Conservation (phyloP, 2,888 invertebrate species). For the Cataglyphis livida region DNA sequence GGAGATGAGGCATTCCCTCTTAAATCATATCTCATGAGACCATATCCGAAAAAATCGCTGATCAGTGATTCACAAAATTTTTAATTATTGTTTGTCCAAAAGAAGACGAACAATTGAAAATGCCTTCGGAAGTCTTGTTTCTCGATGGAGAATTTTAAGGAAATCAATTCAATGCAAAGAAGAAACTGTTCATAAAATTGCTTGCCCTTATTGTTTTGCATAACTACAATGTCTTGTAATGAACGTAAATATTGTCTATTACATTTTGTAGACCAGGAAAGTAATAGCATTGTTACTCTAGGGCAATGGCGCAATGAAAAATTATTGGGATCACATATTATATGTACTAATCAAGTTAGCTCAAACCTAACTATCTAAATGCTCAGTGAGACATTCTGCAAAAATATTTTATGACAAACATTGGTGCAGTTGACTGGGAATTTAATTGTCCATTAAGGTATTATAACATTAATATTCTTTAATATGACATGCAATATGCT, state of each 20-base stretch:
- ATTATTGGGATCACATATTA: background rate
- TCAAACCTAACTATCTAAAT: constrained; percentile 9
- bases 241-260: background rate
- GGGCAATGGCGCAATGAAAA: constrained; percentile 25
- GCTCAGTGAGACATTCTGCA: background rate
- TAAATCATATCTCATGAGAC: constrained; percentile 12
- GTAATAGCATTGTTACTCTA: background rate
- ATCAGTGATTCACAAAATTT: background rate
- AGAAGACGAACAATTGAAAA: constrained; percentile 10
- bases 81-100: constrained; percentile 35
- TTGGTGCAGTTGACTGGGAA: constrained; percentile 13
- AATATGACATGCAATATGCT: no score
- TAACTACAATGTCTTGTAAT: constrained; percentile 27
- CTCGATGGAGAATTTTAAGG: constrained; percentile 12
- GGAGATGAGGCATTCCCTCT: constrained; percentile 26
- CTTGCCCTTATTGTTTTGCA: constrained; percentile 18
- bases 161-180: constrained; percentile 22
- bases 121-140: background rate
- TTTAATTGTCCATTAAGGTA: background rate
- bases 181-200: constrained; percentile 33
- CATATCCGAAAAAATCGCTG: constrained; percentile 17
- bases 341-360: background rate
- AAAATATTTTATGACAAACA: constrained; percentile 13
- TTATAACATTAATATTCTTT: no score
- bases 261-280: constrained; percentile 24